These are phyloP conservation scores for Papilio protenor DNA, from an alignment of 2,888 invertebrate genomes.

Conservation along the genomic window DNA sequence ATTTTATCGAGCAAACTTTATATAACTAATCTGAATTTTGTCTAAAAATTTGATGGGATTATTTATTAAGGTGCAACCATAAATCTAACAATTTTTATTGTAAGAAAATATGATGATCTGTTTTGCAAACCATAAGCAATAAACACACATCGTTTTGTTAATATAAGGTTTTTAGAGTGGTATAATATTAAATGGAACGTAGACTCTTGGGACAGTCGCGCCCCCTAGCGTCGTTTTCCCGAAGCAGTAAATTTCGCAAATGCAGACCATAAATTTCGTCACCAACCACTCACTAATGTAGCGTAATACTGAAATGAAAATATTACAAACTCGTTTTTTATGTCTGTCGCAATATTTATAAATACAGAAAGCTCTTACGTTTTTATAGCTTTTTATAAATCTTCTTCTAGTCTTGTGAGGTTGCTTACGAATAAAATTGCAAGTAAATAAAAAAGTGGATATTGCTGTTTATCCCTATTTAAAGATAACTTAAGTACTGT, in stretches of 20 bases:
- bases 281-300: constrained; percentile 67
- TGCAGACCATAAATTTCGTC: constrained; percentile 74
- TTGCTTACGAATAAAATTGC: background rate
- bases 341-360: constrained; percentile 28
- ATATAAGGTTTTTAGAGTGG: constrained; percentile 45
- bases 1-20: too few species aligned
- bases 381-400: background rate
- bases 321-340: constrained; percentile 46
- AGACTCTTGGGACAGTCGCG: constrained; percentile 42
- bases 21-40: background rate
- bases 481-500: too few species aligned
- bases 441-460: background rate
- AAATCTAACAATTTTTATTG: background rate
- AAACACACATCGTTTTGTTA: constrained; percentile 9
- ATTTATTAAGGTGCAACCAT: background rate
- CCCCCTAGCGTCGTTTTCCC: constrained; percentile 54
- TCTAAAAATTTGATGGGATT: background rate
- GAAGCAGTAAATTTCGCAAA: constrained; percentile 72
- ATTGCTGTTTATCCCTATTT: too few species aligned
- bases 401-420: background rate
- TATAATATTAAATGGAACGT: constrained; percentile 44
- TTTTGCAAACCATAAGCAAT: background rate
- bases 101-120: too few species aligned
- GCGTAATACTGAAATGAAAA: constrained; percentile 60
- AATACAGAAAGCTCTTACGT: constrained; percentile 6